These are phyloP conservation scores for Sclerurus mexicanus DNA, from an alignment of 2,113 vertebrate genomes.

Conservation along the genomic window DNA sequence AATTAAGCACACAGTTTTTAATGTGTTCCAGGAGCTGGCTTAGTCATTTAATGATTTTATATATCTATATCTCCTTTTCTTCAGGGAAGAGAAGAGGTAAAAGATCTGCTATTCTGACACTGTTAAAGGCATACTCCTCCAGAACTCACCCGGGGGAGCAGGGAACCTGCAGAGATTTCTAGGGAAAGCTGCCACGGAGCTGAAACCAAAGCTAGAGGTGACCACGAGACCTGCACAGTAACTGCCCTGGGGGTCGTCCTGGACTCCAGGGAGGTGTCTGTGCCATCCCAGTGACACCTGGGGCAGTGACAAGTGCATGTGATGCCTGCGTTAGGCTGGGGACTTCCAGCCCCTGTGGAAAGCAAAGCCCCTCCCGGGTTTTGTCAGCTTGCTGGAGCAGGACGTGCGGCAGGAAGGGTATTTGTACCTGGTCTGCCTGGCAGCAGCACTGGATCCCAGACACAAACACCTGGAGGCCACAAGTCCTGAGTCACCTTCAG, in stretches of 20 bases:
- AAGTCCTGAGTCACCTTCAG: neutral
- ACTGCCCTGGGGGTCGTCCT: neutral
- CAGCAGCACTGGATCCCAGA: fast-evolving
- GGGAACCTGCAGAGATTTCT: neutral
- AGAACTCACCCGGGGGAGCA: neutral
- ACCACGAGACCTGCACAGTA: fast-evolving
- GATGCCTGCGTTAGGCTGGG: neutral
- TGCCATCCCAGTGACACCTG: neutral
- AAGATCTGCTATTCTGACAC: neutral
- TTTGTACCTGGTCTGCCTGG: neutral
- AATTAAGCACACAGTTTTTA: neutral
- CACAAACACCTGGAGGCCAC: neutral
- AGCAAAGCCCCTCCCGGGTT: neutral
- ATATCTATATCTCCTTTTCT: neutral
- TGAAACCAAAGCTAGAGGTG: neutral
- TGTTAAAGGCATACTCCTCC: neutral
- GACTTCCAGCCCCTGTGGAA: neutral
- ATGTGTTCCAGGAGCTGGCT: neutral
- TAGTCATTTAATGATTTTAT: neutral
- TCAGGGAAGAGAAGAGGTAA: neutral
- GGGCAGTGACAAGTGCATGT: neutral
- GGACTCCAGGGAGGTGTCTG: neutral
- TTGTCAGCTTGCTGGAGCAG: neutral
- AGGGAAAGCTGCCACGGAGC: neutral
- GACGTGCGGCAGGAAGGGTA: neutral